Percentiles rank a stretch among this genome's conserved stretches.
Conservation (phyloP, 2,888 invertebrate species). For the Agelastica alni region DNA sequence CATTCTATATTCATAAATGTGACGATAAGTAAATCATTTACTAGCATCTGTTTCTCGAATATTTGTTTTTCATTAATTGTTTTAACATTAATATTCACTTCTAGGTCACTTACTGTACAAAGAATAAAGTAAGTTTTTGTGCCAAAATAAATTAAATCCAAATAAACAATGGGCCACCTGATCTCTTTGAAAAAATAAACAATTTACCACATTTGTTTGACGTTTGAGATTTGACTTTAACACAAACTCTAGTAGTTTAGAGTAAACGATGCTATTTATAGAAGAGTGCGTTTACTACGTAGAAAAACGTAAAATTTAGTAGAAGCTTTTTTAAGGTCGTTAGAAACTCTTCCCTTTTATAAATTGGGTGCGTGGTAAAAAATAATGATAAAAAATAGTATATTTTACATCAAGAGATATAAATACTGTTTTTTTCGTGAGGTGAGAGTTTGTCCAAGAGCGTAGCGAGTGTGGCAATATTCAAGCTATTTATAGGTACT, state of each 20-base stretch:
- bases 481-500: too few species aligned
- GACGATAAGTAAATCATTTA: conserved; percentile 1
- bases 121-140: conserved; percentile 27
- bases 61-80: conserved; percentile 3
- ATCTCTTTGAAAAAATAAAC: conserved; percentile 32
- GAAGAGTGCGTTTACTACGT: conserved; percentile 14
- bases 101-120: conserved; percentile 27
- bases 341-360: too few species aligned
- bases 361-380: too few species aligned
- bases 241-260: conserved; percentile 17
- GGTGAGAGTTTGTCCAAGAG: too few species aligned
- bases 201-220: conserved; percentile 32
- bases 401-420: too few species aligned
- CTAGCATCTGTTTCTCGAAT: not conserved
- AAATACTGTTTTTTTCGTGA: too few species aligned
- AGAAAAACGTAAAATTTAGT: conserved; percentile 6
- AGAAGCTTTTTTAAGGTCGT: too few species aligned
- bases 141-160: conserved; percentile 35
- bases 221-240: conserved; percentile 25
- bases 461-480: too few species aligned
- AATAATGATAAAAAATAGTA: too few species aligned
- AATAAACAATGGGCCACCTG: conserved; percentile 34
- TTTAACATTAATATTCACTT: conserved; percentile 16
- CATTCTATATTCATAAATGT: conserved; percentile 4
- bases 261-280: conserved; percentile 26